Evolutionary conservation across 2,797 vertebrate genomes (phyloP), one percentile per base, ranked within the genome.

Genomic region (Acanthurus tractus): DNA sequence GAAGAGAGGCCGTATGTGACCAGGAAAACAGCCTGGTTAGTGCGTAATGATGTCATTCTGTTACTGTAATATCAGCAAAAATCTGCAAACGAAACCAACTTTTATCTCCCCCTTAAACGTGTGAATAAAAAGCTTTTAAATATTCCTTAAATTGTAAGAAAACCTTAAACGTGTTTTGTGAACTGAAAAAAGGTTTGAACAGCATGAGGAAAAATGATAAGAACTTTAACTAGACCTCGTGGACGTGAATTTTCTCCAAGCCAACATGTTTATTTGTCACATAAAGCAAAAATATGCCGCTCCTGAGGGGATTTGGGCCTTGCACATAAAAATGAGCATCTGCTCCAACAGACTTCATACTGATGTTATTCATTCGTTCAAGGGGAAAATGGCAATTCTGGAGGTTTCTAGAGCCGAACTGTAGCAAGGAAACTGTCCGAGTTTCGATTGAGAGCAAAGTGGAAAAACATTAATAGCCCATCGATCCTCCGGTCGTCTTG

Each of bases 401-500:
- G 11, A 29, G 17, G 45, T 52, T 44, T 70, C 54, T 50, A 6
- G 9, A 25, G 6, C 25, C 2, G 48, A 63, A 48, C 17, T 36
- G 38, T 45, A 48, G 23, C 11, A 49, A 49, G 12, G 17, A 72
- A 73, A 25, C 6, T 12, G 3, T 49, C 57, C n/a, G 0, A 70
- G 66, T 86, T 57, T 82, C 48, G 56, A 63, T 11, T 17, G 62
- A 65, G 36, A 11, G 61, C n/a, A 63, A 49, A 55, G 61, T 17
- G 18, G 18, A 55, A 38, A 62, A 20, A 8, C 29, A 15, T 8
- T 0, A 10, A 54, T 5, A 59, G 18, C 63, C 49, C 42, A 13
- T 4, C 14, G 64, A 70, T 42, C 62, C 71, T 36, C 23, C 1
- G 18, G 55, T n/a, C 15, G 8, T 3, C 8, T 50, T 49, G 6